Percentiles rank a stretch among this genome's conserved stretches.
phyloP scores from a whole-genome alignment of 2,113 vertebrate species.

The Hucho hucho region DNA sequence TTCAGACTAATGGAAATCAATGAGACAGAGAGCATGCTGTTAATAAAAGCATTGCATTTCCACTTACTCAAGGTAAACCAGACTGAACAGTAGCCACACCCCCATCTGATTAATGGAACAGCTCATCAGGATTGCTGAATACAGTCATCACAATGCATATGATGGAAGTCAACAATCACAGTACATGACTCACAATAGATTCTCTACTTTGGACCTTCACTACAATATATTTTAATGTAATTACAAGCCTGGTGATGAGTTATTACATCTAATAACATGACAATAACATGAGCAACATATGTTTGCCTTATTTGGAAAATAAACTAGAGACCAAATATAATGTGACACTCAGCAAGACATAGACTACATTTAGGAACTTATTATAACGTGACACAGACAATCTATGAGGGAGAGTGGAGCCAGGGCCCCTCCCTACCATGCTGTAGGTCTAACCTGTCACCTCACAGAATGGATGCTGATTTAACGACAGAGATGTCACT shows the following conservation, averaged over 20 bases:
- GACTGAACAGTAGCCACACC: constrained; percentile 9
- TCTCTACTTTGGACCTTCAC: too few species aligned
- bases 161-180: background rate
- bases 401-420: background rate
- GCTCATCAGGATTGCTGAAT: background rate
- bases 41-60: constrained; percentile 27
- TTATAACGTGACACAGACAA: constrained; percentile 27
- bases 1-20: constrained; percentile 60
- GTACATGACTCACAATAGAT: background rate
- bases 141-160: background rate
- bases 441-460: constrained; percentile 59
- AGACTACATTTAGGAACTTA: constrained; percentile 22
- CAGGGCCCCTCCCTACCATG: constrained; percentile 21
- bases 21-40: constrained; percentile 36
- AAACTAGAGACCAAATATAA: constrained; percentile 2
- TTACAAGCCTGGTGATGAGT: background rate
- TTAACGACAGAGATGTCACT: constrained; percentile 32
- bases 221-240: too few species aligned
- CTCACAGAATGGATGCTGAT: constrained; percentile 42
- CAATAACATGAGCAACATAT: too few species aligned
- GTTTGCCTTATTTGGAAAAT: too few species aligned
- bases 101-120: background rate
- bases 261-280: too few species aligned
- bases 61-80: constrained; percentile 20
- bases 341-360: constrained; percentile 20